These are phyloP conservation scores for Tipula unca DNA, from an alignment of 2,888 invertebrate species.

Conservation along the genomic window DNA sequence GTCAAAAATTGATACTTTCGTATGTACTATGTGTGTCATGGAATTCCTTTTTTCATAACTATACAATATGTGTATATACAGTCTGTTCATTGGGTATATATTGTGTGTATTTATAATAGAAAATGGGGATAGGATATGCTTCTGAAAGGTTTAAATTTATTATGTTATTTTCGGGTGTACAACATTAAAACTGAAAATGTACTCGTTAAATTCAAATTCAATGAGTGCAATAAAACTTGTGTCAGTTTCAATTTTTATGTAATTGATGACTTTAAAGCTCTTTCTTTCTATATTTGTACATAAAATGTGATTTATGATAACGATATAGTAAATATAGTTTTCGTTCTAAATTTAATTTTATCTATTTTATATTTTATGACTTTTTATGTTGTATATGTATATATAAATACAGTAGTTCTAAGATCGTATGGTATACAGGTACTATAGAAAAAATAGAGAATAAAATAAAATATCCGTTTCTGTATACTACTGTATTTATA, in stretches of 20 bases:
- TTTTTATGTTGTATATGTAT: neutral
- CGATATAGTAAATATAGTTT: neutral
- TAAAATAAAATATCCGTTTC: neutral
- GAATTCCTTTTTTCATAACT: too few relatives aligned
- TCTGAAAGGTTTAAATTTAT: neutral
- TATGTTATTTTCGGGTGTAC: neutral
- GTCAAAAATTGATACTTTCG: neutral
- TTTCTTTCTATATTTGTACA: neutral
- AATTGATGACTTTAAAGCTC: neutral
- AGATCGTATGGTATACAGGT: neutral
- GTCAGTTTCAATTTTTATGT: neutral
- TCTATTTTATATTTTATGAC: neutral
- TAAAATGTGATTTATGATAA: neutral
- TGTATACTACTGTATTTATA: neutral
- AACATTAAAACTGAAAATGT: neutral
- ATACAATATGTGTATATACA: neutral
- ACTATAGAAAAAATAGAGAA: too few relatives aligned
- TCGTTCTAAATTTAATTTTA: neutral
- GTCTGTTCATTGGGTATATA: too few relatives aligned
- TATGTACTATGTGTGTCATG: neutral
- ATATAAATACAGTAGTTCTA: neutral
- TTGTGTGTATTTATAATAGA: neutral
- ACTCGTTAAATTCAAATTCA: neutral
- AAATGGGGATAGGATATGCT: neutral
- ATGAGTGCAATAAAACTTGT: neutral